Evolutionary conservation across 2,888 invertebrate species (phyloP).

Genomic region (Drosophila quinaria): DNA sequence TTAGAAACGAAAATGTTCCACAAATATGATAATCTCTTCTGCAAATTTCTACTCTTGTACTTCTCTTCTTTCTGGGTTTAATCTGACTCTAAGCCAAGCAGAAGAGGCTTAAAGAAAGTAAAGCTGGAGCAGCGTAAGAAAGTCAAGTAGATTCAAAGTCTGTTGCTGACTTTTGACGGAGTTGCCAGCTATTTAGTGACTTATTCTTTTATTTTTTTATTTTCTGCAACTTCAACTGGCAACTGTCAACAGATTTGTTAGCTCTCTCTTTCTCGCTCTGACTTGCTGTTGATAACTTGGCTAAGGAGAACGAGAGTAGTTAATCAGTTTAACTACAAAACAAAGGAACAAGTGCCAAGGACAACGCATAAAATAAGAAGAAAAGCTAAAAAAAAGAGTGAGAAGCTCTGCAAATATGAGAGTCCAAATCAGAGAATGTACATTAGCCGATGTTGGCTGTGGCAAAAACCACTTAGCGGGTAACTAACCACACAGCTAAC

Average conservation of each 20-base stretch:
- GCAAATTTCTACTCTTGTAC: background rate
- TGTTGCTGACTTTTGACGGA: conserved; percentile 24
- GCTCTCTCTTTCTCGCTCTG: background rate
- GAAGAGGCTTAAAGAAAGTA: conserved; percentile 5
- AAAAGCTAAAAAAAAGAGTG: background rate
- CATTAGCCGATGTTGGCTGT: conserved; percentile 46
- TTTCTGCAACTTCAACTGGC: background rate
- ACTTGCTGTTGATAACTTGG: conserved; percentile 33
- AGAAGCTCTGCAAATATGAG: conserved; percentile 42
- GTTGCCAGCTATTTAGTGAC: conserved; percentile 12
- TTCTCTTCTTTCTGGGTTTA: conserved; percentile 8
- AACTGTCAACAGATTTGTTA: conserved; percentile 40
- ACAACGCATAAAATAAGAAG: background rate
- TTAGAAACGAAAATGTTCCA: background rate
- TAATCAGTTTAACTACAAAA: conserved; percentile 68
- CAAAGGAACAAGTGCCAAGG: conserved; percentile 32
- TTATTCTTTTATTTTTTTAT: background rate
- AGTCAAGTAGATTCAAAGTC: conserved; percentile 12
- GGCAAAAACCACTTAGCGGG: conserved; percentile 72
- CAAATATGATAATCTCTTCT: conserved; percentile 7
- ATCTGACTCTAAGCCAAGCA: conserved; percentile 8
- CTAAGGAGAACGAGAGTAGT: conserved; percentile 32
- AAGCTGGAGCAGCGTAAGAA: background rate
- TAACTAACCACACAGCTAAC: conserved; percentile 70
- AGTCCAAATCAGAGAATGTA: conserved; percentile 25